Percentiles rank a stretch among this genome's conserved stretches.
These are phyloP conservation scores for Sula dactylatra DNA, from an alignment of 2,113 vertebrate species.

Conservation along the genomic window DNA sequence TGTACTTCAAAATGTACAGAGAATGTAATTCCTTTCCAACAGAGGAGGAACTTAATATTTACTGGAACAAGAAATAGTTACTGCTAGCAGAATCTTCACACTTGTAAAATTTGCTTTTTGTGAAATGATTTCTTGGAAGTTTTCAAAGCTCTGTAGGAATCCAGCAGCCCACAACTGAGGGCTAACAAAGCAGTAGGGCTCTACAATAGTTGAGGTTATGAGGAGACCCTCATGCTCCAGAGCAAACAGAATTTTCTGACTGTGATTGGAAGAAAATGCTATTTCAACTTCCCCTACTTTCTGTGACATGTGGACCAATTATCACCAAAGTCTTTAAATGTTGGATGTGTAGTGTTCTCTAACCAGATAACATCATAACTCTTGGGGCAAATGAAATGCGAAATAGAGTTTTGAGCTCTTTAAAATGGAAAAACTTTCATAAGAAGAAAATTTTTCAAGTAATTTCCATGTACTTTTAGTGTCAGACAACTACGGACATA, in stretches of 20 bases:
- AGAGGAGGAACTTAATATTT: not conserved
- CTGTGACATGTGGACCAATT: not conserved
- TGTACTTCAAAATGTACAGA: not conserved
- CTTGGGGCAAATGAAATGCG: not conserved
- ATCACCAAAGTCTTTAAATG: not conserved
- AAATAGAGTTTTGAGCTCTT: not conserved
- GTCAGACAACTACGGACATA: not conserved
- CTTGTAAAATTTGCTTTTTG: not conserved
- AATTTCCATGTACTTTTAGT: not conserved
- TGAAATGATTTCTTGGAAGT: not conserved
- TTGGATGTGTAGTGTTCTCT: not conserved
- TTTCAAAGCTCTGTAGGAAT: not conserved
- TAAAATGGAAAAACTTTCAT: not conserved
- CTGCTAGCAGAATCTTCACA: not conserved
- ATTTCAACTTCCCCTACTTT: not conserved
- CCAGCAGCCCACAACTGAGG: not conserved
- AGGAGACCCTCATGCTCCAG: not conserved
- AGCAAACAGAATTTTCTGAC: not conserved
- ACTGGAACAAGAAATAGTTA: not conserved
- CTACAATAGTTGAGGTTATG: not conserved
- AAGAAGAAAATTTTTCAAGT: not conserved
- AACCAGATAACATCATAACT: not conserved
- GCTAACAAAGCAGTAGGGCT: not conserved
- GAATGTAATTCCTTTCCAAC: not conserved
- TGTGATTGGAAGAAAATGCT: not conserved